These are phyloP conservation scores for Petrosia ficiformis DNA, from an alignment of 37 sponge, comb jelly and placozoan genomes.

Conservation along the genomic window DNA sequence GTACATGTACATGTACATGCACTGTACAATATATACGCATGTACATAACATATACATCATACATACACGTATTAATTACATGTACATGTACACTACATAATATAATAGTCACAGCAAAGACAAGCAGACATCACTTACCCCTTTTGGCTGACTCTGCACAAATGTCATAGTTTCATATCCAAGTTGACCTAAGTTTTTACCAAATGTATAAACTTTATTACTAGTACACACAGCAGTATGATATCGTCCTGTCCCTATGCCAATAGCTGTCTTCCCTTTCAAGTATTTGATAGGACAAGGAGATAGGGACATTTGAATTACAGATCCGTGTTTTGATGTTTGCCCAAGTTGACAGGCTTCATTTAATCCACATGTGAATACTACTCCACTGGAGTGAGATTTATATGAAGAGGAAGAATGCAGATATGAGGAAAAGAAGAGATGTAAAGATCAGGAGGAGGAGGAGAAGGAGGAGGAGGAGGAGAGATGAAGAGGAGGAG, in stretches of 20 bases:
- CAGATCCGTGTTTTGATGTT: conserved; percentile 36
- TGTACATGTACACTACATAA: no score
- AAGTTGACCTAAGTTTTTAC: conserved; percentile 86
- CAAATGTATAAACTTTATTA: conserved; percentile 70
- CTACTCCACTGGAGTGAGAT: conserved; percentile 47
- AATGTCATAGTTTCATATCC: conserved; percentile 60
- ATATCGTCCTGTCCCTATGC: conserved; percentile 76
- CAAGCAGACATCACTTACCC: conserved; percentile 19
- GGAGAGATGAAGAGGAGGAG: no score
- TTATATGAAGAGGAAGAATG: no score
- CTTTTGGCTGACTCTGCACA: conserved; percentile 26
- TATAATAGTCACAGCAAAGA: no score
- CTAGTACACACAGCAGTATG: conserved; percentile 81
- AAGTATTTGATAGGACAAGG: neutral
- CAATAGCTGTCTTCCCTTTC: conserved; percentile 4
- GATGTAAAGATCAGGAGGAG: no score
- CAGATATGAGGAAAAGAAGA: no score
- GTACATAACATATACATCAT: no score
- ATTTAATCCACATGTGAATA: conserved; percentile 91
- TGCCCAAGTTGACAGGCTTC: conserved; percentile 82
- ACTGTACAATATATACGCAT: no score
- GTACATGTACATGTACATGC: no score
- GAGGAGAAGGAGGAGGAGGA: no score
- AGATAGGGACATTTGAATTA: conserved; percentile 50
- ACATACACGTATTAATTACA: no score